Conservation (phyloP, 2,888 invertebrate species). For the Parascotia fuliginaria region DNA sequence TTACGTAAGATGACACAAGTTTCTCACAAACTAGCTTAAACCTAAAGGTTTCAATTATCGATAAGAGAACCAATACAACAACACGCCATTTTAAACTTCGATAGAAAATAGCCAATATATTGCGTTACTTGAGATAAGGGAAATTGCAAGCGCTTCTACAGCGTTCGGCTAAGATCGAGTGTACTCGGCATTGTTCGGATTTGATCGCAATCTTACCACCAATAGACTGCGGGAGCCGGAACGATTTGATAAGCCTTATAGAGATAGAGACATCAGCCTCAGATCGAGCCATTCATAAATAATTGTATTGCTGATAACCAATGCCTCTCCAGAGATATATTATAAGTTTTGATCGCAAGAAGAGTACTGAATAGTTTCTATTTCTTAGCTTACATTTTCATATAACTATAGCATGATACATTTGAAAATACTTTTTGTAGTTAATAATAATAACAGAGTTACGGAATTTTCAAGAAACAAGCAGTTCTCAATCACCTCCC, state of each 20-base stretch:
- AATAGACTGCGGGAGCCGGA: conserved; percentile 16
- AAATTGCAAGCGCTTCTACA: conserved; percentile 18
- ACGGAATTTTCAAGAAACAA: too few species aligned
- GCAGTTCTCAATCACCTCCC: too few species aligned
- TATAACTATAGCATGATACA: too few species aligned
- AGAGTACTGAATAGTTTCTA: too few species aligned
- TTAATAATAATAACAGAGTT: too few species aligned
- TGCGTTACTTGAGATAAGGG: conserved; percentile 24
- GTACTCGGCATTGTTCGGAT: conserved; percentile 5
- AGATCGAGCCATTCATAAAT: conserved; percentile 9
- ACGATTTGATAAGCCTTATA: conserved; percentile 23
- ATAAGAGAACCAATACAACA: conserved; percentile 3
- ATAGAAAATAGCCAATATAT: conserved; percentile 10
- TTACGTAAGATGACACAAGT: too few species aligned
- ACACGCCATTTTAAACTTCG: not conserved
- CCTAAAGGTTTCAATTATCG: not conserved
- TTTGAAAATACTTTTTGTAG: too few species aligned
- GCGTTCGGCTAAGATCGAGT: conserved; percentile 2
- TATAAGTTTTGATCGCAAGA: not conserved
- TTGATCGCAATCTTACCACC: conserved; percentile 19
- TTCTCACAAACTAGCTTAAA: too few species aligned
- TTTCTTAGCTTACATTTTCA: too few species aligned
- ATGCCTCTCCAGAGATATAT: not conserved
- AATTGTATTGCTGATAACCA: conserved; percentile 1
- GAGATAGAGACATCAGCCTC: conserved; percentile 18